Evolutionary conservation across 2,888 invertebrate genomes (phyloP).

Genomic region (Caenorhabditis drosophilae): DNA sequence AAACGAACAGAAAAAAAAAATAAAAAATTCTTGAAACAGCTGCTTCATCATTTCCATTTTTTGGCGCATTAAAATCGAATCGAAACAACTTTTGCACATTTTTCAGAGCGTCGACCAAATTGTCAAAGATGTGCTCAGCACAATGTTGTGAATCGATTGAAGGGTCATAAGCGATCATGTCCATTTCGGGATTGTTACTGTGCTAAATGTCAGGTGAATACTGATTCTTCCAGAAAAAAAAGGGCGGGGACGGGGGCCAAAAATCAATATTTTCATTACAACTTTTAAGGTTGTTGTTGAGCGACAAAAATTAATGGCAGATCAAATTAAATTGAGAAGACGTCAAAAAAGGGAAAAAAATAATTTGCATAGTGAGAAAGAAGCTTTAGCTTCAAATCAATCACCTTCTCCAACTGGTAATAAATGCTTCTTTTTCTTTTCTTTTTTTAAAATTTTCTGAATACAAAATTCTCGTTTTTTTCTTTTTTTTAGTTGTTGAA

Average conservation of each 20-base stretch:
- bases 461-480: neutral
- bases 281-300: constrained; percentile 53
- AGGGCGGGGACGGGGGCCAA: no score
- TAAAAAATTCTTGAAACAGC: constrained; percentile 1
- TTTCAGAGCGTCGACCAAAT: constrained; percentile 58
- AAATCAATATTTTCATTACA: neutral
- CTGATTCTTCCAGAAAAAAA: neutral
- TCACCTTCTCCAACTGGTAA: constrained; percentile 28
- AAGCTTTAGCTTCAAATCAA: constrained; percentile 22
- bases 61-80: neutral
- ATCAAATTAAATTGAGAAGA: constrained; percentile 58
- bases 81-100: constrained; percentile 1
- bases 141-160: constrained; percentile 52
- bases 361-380: constrained; percentile 35
- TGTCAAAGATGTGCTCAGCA: constrained; percentile 63
- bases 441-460: neutral
- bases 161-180: constrained; percentile 58
- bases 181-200: constrained; percentile 58
- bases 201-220: constrained; percentile 49
- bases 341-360: constrained; percentile 58
- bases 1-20: neutral
- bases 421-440: neutral
- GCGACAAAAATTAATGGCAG: constrained; percentile 60
- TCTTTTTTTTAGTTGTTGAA: no score
- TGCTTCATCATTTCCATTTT: neutral